Base-by-base conservation (phyloP, 2,888 invertebrate species). In the Agrotis puta region DNA sequence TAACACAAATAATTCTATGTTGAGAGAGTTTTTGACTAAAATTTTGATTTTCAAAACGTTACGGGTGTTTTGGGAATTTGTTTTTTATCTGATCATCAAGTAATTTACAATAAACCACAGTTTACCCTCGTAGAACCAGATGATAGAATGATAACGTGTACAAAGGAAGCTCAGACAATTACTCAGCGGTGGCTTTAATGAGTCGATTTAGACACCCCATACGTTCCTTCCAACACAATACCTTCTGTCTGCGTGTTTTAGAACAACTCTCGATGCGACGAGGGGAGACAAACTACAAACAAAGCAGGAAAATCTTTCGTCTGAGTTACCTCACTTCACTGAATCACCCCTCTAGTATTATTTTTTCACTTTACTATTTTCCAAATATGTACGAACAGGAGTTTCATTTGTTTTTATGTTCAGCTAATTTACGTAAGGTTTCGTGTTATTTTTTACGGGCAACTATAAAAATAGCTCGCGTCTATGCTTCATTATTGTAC, bases 281-380 rank as follows among this genome's bases (percentile, higher is more conserved):
- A 85, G 93, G 93, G 93, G 94, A 92, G 91, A 92, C 89, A 89
- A 82, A 89, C 89, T 90, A 88, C 89, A 91, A 92, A 93, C 93
- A 91, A 92, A 94, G 93, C 93, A 89, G 89, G 92, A 88, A 92
- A 93, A 92, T 88, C 91, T 89, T 89, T 90, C 91, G 91, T 92
- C 89, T 89, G 90, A 89, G 89, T 91, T 92, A 92, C 92, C 91
- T 90, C 87, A 87, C 88, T 89, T 88, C 84, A 88, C 70, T 79
- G 74, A 80, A 83, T 85, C 84, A 80, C 83, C 77, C 78, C 76
- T 79, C 79, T 45, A 57, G 69, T 22, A 14, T 74, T 70, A 56
- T 80, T 83, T 78, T 79, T 77, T 79, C 62, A 64, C 74, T 79
- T 64, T 27, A 54, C 33, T 20, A 71, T 81, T 64, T 58, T 53